phyloP scores from a whole-genome alignment of 2,888 invertebrate genomes.

The Synanthedon vespiformis region DNA sequence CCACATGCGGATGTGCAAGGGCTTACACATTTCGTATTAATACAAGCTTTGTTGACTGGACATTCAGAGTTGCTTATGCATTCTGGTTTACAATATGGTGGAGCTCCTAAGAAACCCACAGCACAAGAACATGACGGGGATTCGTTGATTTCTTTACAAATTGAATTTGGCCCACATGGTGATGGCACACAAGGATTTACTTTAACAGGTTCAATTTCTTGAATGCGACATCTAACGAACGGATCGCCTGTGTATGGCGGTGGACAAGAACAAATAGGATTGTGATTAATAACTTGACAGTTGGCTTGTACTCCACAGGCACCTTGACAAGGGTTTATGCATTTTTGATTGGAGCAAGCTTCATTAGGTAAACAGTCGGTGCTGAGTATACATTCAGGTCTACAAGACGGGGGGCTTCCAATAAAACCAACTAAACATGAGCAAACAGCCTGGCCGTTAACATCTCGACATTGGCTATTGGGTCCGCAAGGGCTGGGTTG shows the following conservation, averaged over 20 bases:
- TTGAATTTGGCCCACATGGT: slow-evolving; percentile 84
- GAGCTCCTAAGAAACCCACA: slow-evolving; percentile 74
- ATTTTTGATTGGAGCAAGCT: slow-evolving; percentile 84
- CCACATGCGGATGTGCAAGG: slow-evolving; percentile 82
- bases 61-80: slow-evolving; percentile 85
- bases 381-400: slow-evolving; percentile 81
- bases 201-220: slow-evolving; percentile 57
- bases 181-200: slow-evolving; percentile 80
- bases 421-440: slow-evolving; percentile 78
- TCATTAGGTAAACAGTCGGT: slow-evolving; percentile 80
- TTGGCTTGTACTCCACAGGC: slow-evolving; percentile 82
- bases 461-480: slow-evolving; percentile 80
- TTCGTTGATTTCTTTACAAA: slow-evolving; percentile 76
- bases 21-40: slow-evolving; percentile 81
- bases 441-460: slow-evolving; percentile 79
- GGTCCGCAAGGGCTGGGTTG: slow-evolving; percentile 80
- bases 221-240: slow-evolving; percentile 74
- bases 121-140: slow-evolving; percentile 82
- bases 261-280: slow-evolving; percentile 83
- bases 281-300: slow-evolving; percentile 84
- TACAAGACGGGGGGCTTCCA: slow-evolving; percentile 82
- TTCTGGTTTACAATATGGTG: slow-evolving; percentile 84
- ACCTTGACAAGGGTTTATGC: slow-evolving; percentile 84
- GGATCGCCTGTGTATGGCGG: slow-evolving; percentile 79
- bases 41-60: slow-evolving; percentile 75